Evolutionary conservation across 2,113 vertebrate species (phyloP), one percentile per base, ranked within the genome.

Genomic region (Protomyctophum bolini): DNA sequence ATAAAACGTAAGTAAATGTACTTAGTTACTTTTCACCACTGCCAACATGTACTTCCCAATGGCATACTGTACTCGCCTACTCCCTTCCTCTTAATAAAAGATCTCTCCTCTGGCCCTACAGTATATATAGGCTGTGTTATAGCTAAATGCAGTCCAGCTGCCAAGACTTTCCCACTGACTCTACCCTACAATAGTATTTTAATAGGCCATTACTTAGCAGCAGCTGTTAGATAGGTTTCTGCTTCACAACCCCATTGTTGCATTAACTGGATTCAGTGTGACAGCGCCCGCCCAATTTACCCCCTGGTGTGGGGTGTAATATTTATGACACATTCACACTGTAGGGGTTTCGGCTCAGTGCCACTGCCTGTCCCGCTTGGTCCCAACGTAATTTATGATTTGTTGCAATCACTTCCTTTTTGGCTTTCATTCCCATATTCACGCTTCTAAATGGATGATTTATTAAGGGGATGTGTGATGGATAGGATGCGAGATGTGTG

Each of bases 251-350:
- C 41, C 59, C n/a, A 15, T 47, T 62, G 12, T n/a, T 62, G 59
- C 45, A 11, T 7, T 33, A 47, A 62, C 41, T 11, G 33, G 8
- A 46, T 62, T 62, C 14, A 11, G 33, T 11, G 4, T 7, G 12
- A 62, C n/a, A 15, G 59, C 58, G 9, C 8, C 5, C 4, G 10
- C 0, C 11, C 45, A 47, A 62, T 47, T 47, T 62, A 62, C 10
- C 59, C n/a, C 11, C 10, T 62, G 7, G 59, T 62, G 33, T 10
- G n/a, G 59, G 7, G 59, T 60, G 58, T 14, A n/a, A n/a, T 62
- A 47, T 62, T 29, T 8, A 61, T 12, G 10, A 12, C 45, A 6
- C 7, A 10, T 47, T 45, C 11, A 14, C 45, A 62, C 45, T n/a
- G 8, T 46, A 41, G 12, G 59, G 59, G 59, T 59, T 59, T 59